Evolutionary conservation across 2,113 vertebrate genomes (phyloP).

Genomic region (Lucifuga dentata): DNA sequence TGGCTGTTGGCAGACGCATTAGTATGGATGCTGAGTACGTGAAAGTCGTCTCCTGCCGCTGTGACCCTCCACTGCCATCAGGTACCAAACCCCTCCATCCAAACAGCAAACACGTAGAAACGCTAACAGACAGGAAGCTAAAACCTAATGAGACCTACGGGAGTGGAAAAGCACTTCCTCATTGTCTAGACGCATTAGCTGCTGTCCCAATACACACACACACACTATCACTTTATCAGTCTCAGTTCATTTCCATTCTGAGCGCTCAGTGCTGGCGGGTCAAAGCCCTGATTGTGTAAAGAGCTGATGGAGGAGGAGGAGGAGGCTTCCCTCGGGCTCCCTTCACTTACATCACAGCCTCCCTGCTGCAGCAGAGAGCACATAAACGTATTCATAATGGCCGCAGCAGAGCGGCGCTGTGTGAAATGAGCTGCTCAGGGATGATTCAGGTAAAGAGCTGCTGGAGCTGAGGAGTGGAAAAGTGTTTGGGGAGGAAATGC

Average conservation of each 20-base stretch:
- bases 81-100: constrained; percentile 44
- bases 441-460: constrained; percentile 20
- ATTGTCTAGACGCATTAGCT: constrained; percentile 36
- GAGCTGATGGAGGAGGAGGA: constrained; percentile 51
- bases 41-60: constrained; percentile 38
- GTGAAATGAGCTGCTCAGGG: constrained; percentile 1
- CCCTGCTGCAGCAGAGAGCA: constrained; percentile 1
- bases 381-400: constrained; percentile 32
- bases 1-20: constrained; percentile 30
- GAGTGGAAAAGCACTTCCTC: constrained; percentile 41
- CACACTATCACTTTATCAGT: constrained; percentile 49
- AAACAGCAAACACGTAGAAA: constrained; percentile 22
- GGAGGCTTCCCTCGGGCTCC: constrained; percentile 49
- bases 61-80: constrained; percentile 51
- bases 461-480: not conserved
- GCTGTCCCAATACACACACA: constrained; percentile 6
- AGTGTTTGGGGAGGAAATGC: not conserved
- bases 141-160: constrained; percentile 30
- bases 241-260: constrained; percentile 69
- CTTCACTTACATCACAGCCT: constrained; percentile 55
- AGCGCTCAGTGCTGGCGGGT: constrained; percentile 46
- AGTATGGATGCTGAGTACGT: constrained; percentile 59
- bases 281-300: constrained; percentile 69
- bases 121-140: constrained; percentile 22
- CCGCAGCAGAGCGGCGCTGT: constrained; percentile 6